A percentile compares a stretch with the other conserved stretches of the same genome.
Conservation (phyloP, 1,140 invertebrate species). For the Drosophila lini region DNA sequence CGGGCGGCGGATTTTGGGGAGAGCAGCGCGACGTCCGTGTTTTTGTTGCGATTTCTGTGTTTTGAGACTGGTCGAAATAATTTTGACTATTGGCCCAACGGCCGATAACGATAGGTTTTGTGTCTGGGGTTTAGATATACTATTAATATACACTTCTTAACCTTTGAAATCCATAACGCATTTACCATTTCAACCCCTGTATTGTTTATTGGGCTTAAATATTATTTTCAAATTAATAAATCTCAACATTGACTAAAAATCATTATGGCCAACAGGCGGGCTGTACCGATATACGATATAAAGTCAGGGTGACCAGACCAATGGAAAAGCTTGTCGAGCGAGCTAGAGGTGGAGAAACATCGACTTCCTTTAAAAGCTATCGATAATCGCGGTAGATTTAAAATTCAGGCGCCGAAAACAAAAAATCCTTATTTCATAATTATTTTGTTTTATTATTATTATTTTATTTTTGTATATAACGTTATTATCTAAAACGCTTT, state of each 20-base stretch:
- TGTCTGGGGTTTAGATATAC: background rate
- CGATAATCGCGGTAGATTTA: background rate
- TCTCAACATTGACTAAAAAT: too few species aligned
- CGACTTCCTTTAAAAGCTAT: background rate
- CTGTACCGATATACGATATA: background rate
- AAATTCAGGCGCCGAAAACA: background rate
- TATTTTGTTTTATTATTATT: too few species aligned
- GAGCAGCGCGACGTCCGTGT: slow-evolving; percentile 25
- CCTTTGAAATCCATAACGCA: rapidly evolving
- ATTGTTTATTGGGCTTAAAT: background rate
- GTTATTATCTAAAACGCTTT: too few species aligned
- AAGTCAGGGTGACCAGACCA: background rate
- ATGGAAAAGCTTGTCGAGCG: background rate
- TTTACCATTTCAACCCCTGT: background rate
- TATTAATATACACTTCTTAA: background rate
- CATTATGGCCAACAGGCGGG: background rate
- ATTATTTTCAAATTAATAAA: too few species aligned
- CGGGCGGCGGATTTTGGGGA: slow-evolving; percentile 28
- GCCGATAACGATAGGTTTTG: slow-evolving; percentile 8
- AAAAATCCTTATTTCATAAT: too few species aligned
- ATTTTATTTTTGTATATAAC: too few species aligned
- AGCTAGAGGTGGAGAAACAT: too few species aligned
- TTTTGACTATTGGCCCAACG: slow-evolving; percentile 4
- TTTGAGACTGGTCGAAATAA: slow-evolving; percentile 33
- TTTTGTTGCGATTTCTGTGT: slow-evolving; percentile 54